Evolutionary conservation across 2,888 invertebrate species (phyloP).

Genomic region (Eueremaeus valkanovi): DNA sequence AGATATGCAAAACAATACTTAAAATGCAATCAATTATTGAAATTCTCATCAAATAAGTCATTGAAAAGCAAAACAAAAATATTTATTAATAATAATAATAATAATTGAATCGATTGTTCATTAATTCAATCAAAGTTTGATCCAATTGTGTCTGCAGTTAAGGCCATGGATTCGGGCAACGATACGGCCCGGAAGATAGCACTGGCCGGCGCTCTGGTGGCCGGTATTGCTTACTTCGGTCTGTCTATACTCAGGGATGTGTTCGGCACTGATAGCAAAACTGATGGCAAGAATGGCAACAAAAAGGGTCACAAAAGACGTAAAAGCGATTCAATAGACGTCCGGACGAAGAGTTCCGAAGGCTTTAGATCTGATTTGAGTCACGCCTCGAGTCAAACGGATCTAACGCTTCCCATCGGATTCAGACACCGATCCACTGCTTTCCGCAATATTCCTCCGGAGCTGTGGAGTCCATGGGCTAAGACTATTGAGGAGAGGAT

Average conservation of each 20-base stretch:
- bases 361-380: background rate
- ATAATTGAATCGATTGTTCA: no score
- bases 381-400: constrained; percentile 16
- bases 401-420: constrained; percentile 19
- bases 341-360: no score
- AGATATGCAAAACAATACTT: no score
- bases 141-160: no score
- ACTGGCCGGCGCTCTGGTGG: constrained; percentile 56
- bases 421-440: background rate
- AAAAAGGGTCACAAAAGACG: background rate
- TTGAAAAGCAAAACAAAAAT: no score
- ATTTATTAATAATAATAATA: no score
- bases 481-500: constrained; percentile 55
- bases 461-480: constrained; percentile 32
- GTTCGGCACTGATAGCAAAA: background rate
- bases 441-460: constrained; percentile 16
- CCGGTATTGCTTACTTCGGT: constrained; percentile 55
- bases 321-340: background rate
- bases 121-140: no score
- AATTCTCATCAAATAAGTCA: no score
- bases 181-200: constrained; percentile 51
- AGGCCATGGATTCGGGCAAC: background rate
- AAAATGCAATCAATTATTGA: no score
- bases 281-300: background rate
- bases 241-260: constrained; percentile 4